Percentiles rank a stretch among this genome's conserved stretches.
Conservation (phyloP, 2,113 vertebrate species). For the Tragelaphus imberbis region DNA sequence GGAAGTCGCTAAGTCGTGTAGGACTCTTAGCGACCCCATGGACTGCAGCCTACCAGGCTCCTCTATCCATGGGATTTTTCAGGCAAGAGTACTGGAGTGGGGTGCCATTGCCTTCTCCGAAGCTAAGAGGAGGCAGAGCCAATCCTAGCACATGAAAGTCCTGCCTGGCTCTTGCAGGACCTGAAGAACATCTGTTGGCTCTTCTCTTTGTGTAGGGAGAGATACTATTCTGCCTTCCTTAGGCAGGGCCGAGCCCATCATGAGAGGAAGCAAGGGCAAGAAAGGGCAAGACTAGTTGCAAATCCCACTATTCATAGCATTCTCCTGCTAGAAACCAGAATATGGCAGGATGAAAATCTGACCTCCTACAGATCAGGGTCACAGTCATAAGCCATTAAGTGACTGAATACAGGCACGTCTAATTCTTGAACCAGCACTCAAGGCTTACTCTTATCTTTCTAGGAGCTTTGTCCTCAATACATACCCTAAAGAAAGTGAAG, state of each 20-base stretch:
- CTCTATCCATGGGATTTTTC: too few relatives aligned
- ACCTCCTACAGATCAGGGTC: neutral
- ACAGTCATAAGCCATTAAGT: neutral
- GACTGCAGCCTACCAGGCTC: too few relatives aligned
- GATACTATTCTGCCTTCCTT: neutral
- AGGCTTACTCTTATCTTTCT: neutral
- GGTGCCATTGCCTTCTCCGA: neutral
- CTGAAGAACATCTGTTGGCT: neutral
- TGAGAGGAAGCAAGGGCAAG: neutral
- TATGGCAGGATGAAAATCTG: neutral
- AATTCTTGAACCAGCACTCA: neutral
- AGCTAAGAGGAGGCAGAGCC: neutral
- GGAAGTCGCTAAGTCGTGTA: too few relatives aligned
- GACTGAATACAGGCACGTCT: neutral
- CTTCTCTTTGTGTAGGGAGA: neutral
- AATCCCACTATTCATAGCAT: neutral
- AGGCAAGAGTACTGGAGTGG: too few relatives aligned
- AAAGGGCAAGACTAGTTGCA: neutral
- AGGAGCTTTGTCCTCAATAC: constrained; percentile 36
- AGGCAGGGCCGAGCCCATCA: neutral
- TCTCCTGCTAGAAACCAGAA: neutral
- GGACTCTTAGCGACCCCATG: too few relatives aligned
- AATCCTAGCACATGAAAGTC: neutral
- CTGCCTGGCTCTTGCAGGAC: neutral
- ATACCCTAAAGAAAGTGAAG: neutral